Base-by-base conservation (phyloP, 2,797 vertebrate species). In the Otus scops region DNA sequence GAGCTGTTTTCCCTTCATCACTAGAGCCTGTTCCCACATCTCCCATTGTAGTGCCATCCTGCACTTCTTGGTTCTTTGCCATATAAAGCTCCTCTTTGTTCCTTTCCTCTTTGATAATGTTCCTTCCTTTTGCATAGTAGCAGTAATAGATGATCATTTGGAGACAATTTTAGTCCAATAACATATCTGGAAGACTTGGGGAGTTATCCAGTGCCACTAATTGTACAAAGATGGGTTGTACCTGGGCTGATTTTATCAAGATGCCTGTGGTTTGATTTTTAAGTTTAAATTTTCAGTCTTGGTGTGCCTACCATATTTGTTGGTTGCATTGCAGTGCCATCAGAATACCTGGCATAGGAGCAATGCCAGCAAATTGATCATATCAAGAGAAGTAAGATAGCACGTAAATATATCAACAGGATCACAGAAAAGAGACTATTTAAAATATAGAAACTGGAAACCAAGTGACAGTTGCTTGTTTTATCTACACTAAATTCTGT, bases 231-330 rank as follows among this genome's bases (percentile, higher is more conserved):
- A 39, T 85, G 12, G 1, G 28, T 70, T 75, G 57, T 67, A 69
- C 45, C 27, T 4, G 11, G 50, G 24, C 24, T 67, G 32, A 1
- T 80, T 71, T 88, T 89, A 41, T 78, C 30, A 48, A 61, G 63
- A n/a, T 53, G 18, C 10, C 9, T 43, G 8, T 65, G 43, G 73
- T 74, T 74, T 92, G 36, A 70, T 54, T 64, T 73, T 34, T 41
- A 30, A 61, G 7, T 27, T 76, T 79, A 65, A n/a, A 20, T 77
- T 92, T 88, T 87, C 21, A 23, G 30, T 89, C 21, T 20, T 57
- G 0, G 0, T 23, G 7, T 68, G 10, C 28, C 48, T 83, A 4
- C 48, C 3, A 0, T 87, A 65, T 88, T 51, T 74, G 28, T 43
- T 88, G 47, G n/a, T 48, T 85, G 59, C 17, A 14, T 63, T 76